Conservation (phyloP, 2,797 vertebrate genomes). For the Amphiprion clarkii region DNA sequence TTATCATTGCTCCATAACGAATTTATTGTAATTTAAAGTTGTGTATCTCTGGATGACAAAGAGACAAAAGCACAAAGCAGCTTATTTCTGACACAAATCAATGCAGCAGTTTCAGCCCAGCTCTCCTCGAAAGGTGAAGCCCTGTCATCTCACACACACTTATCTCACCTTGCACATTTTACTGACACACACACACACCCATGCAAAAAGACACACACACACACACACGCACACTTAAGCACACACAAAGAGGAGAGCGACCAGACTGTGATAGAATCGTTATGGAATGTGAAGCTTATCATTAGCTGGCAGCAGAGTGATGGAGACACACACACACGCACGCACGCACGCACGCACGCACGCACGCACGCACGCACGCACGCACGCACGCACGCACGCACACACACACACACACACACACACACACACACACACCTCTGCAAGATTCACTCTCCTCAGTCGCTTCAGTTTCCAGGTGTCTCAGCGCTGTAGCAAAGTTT, state of each 20-base stretch:
- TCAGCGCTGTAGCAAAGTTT: constrained; percentile 22
- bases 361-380: too few species aligned
- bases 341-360: too few species aligned
- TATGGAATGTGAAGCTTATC: constrained; percentile 76
- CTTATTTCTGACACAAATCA: constrained; percentile 67
- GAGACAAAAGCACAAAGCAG: constrained; percentile 30
- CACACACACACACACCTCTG: constrained; percentile 3
- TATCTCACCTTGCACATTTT: constrained; percentile 53
- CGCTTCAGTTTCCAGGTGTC: constrained; percentile 28
- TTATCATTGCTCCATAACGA: not conserved
- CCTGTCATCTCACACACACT: constrained; percentile 38
- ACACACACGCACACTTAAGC: constrained; percentile 22
- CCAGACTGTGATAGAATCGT: constrained; percentile 67
- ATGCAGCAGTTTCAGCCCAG: constrained; percentile 16
- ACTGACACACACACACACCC: constrained; percentile 8
- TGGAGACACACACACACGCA: not conserved
- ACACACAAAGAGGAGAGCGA: constrained; percentile 18
- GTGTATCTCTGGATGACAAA: constrained; percentile 19
- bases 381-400: too few species aligned
- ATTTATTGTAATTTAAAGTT: not conserved
- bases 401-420: not conserved
- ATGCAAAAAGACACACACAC: constrained; percentile 13
- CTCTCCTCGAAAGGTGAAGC: constrained; percentile 16
- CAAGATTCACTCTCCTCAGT: constrained; percentile 23
- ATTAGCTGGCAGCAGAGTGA: constrained; percentile 54